Evolutionary conservation across 2,113 vertebrate species (phyloP), one percentile per base, ranked within the genome.

Genomic region (Hippocampus abdominalis): DNA sequence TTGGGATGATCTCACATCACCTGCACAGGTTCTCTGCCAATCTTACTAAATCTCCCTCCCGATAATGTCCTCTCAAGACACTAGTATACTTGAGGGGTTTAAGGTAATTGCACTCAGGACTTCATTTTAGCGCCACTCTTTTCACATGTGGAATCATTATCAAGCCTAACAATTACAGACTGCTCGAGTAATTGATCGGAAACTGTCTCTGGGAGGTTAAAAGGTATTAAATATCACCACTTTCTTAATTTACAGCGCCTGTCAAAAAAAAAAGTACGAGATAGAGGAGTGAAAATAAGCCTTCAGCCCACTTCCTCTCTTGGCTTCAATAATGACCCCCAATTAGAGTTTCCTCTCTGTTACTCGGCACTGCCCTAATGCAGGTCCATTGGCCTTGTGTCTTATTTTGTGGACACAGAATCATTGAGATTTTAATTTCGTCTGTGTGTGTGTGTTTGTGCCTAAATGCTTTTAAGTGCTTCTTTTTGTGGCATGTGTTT

Each of bases 221-320:
- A 90, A 90, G 88, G 90, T 92, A 91, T 91, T 91, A 90, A 91
- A 91, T 90, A 91, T 91, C 87, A 88, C 87, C 84, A 89, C 89
- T 91, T 92, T 89, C 88, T 89, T 89, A 88, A 91, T 91, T 92
- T 91, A 91, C 87, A 87, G 88, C 70, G 65, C 78, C 87, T 90
- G 89, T 91, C 91, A 91, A 80, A 74, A 80, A 83, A 77, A 82
- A 75, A 84, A 88, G 84, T 82, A 13, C 78, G 81, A 71, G 29
- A 86, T 84, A 80, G 81, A 84, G 78, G 81, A 87, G 86, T 80
- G 77, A 83, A 88, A 86, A 89, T 87, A 84, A 90, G 86, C 89
- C 82, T 85, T 84, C 74, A 84, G 86, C 82, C 77, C 83, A 76
- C 89, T 82, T 68, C 69, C 70, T 83, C 79, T 86, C 81, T 71